Conservation (phyloP, 1,140 invertebrate species). For the Leucophenga varia region DNA sequence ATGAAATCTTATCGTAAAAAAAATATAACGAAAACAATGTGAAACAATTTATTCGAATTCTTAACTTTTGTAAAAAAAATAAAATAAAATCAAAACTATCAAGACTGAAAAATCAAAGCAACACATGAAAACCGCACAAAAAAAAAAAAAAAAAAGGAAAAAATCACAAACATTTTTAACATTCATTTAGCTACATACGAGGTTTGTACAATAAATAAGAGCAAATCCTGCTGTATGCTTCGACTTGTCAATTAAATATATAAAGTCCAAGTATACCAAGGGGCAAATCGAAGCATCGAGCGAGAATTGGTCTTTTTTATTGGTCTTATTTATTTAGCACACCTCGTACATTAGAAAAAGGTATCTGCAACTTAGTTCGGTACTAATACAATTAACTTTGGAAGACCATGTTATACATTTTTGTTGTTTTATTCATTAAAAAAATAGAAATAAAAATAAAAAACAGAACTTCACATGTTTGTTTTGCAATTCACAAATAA, state of each 20-base stretch:
- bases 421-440: conserved; percentile 21
- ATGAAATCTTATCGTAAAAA: conserved; percentile 2
- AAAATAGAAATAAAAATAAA: too few relatives aligned
- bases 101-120: conserved; percentile 28
- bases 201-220: too few relatives aligned
- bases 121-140: conserved; percentile 9
- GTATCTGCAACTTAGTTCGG: conserved; percentile 13
- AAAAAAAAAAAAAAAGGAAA: conserved; percentile 11
- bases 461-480: conserved; percentile 31
- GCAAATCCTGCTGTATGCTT: too few relatives aligned
- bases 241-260: too few relatives aligned
- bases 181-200: too few relatives aligned
- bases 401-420: conserved; percentile 23
- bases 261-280: too few relatives aligned
- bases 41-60: too few relatives aligned
- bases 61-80: too few relatives aligned
- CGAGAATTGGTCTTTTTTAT: too few relatives aligned
- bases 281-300: too few relatives aligned
- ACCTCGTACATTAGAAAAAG: conserved; percentile 2
- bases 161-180: background rate
- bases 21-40: conserved; percentile 2
- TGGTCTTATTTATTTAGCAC: background rate
- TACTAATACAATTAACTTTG: conserved; percentile 11
- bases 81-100: conserved; percentile 22
- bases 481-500: conserved; percentile 48